Evolutionary conservation across 2,797 vertebrate genomes (phyloP).

Genomic region (Trachops cirrhosus): DNA sequence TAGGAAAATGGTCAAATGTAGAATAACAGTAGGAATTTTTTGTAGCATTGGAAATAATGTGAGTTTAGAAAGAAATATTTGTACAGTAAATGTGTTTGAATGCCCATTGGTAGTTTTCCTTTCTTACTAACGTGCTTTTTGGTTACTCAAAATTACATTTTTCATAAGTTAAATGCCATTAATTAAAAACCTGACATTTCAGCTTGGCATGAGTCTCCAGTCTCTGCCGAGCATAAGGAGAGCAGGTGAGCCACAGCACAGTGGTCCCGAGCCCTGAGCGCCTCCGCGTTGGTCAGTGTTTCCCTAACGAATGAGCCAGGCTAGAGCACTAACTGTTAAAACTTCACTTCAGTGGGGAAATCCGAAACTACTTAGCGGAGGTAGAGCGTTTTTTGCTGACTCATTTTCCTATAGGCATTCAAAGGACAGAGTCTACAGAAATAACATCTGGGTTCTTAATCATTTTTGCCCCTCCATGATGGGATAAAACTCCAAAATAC

Average conservation of each 20-base stretch:
- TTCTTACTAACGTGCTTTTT: neutral
- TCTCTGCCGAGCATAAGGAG: neutral
- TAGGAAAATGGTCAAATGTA: neutral
- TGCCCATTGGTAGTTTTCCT: neutral
- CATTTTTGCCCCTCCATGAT: neutral
- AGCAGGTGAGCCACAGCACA: neutral
- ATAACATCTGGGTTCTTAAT: neutral
- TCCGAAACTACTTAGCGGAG: neutral
- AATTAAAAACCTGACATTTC: conserved; percentile 18
- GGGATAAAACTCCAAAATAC: neutral
- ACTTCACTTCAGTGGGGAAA: neutral
- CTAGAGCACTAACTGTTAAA: neutral
- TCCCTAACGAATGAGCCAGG: neutral
- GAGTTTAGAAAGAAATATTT: conserved; percentile 23
- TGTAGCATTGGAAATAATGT: neutral
- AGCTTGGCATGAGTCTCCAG: neutral
- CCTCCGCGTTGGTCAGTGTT: neutral
- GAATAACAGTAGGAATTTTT: neutral
- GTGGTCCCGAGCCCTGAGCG: neutral
- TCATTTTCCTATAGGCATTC: neutral
- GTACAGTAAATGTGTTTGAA: neutral
- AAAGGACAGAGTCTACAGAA: neutral
- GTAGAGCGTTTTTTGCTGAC: neutral
- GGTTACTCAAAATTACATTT: neutral
- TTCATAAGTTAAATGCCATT: conserved; percentile 6